These are phyloP conservation scores for Tetranychus piercei DNA, from an alignment of 2,888 invertebrate species.

Conservation along the genomic window DNA sequence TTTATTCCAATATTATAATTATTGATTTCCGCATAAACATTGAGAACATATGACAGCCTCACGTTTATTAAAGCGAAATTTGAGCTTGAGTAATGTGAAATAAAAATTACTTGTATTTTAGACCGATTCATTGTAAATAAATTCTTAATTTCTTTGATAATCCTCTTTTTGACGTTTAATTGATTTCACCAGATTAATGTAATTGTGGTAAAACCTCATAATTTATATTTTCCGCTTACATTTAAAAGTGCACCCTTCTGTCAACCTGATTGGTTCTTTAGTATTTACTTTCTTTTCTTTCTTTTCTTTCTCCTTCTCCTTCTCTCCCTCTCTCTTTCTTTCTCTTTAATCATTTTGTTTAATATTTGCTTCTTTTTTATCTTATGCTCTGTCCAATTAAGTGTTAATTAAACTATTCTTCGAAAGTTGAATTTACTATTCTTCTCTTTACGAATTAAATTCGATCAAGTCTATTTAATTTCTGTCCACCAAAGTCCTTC, in stretches of 20 bases:
- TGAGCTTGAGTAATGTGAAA: too few species aligned
- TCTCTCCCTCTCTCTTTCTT: background rate
- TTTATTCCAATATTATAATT: too few species aligned
- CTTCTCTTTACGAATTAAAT: background rate
- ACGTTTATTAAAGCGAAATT: too few species aligned
- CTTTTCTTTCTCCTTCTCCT: background rate
- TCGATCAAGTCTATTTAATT: background rate
- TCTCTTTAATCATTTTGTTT: background rate
- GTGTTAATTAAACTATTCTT: background rate
- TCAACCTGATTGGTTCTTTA: background rate
- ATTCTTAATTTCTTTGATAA: too few species aligned
- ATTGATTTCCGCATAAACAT: too few species aligned
- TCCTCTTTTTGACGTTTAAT: too few species aligned
- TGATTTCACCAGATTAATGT: background rate
- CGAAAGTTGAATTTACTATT: background rate
- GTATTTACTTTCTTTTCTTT: background rate
- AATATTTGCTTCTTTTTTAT: background rate
- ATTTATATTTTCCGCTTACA: background rate
- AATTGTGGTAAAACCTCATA: background rate
- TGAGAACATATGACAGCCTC: too few species aligned
- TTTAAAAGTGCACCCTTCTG: background rate
- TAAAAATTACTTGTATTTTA: too few species aligned
- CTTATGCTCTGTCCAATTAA: background rate
- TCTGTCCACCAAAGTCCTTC: background rate
- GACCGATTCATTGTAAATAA: too few species aligned